A percentile compares a stretch with the other conserved stretches of the same genome.
phyloP scores from a whole-genome alignment of 2,888 invertebrate genomes.

The Pterobdella sp. region DNA sequence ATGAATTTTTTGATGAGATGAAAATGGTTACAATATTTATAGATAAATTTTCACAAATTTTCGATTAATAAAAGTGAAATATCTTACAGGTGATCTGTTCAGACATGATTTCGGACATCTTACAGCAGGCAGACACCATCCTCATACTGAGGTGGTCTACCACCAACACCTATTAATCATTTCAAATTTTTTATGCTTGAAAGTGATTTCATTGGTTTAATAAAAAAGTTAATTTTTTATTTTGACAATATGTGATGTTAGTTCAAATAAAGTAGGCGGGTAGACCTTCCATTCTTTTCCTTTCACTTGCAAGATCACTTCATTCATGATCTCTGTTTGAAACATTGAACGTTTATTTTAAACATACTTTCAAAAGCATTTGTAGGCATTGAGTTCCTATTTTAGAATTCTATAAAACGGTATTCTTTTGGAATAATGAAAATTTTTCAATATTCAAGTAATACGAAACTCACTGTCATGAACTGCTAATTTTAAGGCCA shows the following conservation, averaged over 20 bases:
- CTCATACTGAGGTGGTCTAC: slow-evolving; percentile 96
- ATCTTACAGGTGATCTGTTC: slow-evolving; percentile 83
- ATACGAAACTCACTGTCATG: slow-evolving; percentile 24
- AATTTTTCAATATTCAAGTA: neutral
- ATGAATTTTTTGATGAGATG: neutral
- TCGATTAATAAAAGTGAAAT: neutral
- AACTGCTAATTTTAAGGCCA: slow-evolving; percentile 30
- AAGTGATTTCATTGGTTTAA: neutral
- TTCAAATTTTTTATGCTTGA: neutral
- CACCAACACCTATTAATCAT: slow-evolving; percentile 63
- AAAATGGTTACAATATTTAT: neutral
- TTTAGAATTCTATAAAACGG: neutral
- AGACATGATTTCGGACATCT: slow-evolving; percentile 96
- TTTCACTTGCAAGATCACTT: slow-evolving; percentile 83
- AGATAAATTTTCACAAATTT: too few species aligned
- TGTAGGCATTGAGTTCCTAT: neutral
- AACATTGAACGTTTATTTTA: neutral
- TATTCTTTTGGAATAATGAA: neutral
- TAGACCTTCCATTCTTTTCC: slow-evolving; percentile 65
- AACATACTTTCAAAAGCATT: neutral
- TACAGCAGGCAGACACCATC: slow-evolving; percentile 96
- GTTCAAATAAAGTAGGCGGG: neutral
- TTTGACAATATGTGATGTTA: neutral
- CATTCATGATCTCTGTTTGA: slow-evolving; percentile 88
- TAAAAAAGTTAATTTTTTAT: neutral